Evolutionary conservation across 1,140 invertebrate genomes (phyloP).

Genomic region (Argopecten irradians): DNA sequence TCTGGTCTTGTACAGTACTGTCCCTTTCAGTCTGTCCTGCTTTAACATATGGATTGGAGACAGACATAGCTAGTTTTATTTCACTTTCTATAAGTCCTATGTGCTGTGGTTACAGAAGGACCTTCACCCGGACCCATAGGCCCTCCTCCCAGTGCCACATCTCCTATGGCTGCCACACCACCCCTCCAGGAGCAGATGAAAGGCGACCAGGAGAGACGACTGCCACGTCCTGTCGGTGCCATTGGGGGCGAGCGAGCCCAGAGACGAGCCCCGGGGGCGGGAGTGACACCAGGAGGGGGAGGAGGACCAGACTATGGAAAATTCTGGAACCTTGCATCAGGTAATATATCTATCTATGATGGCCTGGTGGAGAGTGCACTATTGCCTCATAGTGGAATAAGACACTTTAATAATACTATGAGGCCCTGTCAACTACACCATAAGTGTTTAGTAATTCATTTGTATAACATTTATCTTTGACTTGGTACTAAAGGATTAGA

Average conservation of each 20-base stretch:
- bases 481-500: no score
- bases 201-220: slow-evolving; percentile 55
- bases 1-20: no score
- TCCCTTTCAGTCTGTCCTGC: not conserved
- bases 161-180: slow-evolving; percentile 59
- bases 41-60: not conserved
- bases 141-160: slow-evolving; percentile 56
- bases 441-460: no score
- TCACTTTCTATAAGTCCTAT: not conserved
- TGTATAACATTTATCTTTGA: no score
- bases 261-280: slow-evolving; percentile 55
- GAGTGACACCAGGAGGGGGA: slow-evolving; percentile 13
- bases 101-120: slow-evolving; percentile 47
- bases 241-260: slow-evolving; percentile 62
- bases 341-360: no score
- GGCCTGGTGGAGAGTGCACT: no score
- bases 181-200: slow-evolving; percentile 56
- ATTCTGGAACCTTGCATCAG: slow-evolving; percentile 59
- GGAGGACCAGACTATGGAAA: slow-evolving; percentile 49
- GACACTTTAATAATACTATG: not conserved
- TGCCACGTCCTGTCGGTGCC: slow-evolving; percentile 59
- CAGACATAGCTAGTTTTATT: not conserved
- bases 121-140: slow-evolving; percentile 57
- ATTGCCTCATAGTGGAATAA: not conserved
- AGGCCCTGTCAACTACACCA: not conserved